phyloP scores from a whole-genome alignment of 1,140 invertebrate species.

The Sarcophaga peregrina region DNA sequence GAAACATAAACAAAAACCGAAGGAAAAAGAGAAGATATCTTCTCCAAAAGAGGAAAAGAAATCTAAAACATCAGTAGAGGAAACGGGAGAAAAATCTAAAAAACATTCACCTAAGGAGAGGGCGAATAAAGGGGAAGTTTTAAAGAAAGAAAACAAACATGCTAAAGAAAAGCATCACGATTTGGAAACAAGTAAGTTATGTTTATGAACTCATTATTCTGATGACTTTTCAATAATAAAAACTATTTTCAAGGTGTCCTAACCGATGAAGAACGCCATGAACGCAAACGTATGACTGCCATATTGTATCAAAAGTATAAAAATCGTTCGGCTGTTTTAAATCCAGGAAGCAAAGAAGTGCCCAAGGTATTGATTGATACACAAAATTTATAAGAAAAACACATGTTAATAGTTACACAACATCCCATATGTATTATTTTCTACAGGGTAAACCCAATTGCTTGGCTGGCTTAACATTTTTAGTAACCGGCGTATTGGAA shows the following conservation, averaged over 20 bases:
- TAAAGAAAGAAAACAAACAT: not conserved
- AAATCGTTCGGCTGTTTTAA: constrained; percentile 78
- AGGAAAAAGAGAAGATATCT: constrained; percentile 28
- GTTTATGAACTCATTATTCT: no score
- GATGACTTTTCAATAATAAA: not conserved
- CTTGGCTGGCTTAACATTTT: constrained; percentile 81
- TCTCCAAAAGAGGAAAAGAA: not conserved
- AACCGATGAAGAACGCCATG: constrained; percentile 73
- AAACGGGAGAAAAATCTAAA: not conserved
- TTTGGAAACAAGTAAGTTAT: constrained; percentile 18
- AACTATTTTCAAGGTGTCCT: constrained; percentile 62
- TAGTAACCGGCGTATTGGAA: constrained; percentile 89
- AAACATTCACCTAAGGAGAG: not conserved
- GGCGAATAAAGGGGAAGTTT: not conserved
- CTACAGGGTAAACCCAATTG: constrained; percentile 76
- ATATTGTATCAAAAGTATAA: constrained; percentile 79
- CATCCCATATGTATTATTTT: constrained; percentile 60
- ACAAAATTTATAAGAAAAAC: constrained; percentile 33
- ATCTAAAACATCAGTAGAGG: not conserved
- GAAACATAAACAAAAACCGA: constrained; percentile 10
- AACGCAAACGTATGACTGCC: constrained; percentile 73
- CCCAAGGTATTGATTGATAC: constrained; percentile 73
- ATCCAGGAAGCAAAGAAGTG: constrained; percentile 84
- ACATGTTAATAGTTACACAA: not conserved
- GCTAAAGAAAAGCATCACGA: not conserved